phyloP scores from a whole-genome alignment of 2,797 vertebrate genomes.

The Catostomus latipinnis region DNA sequence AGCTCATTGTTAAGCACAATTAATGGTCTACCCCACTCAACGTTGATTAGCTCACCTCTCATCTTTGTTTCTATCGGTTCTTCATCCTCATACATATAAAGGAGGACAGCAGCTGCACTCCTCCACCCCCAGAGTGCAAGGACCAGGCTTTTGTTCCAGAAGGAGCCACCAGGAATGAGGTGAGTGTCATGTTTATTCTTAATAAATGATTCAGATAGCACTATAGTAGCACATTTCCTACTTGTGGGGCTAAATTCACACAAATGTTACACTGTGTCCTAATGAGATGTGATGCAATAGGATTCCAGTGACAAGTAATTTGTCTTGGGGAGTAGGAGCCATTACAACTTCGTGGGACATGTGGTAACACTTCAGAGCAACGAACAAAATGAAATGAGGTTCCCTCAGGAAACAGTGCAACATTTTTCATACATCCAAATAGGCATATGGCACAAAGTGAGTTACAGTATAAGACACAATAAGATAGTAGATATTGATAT shows the following conservation, averaged over 20 bases:
- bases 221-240: background rate
- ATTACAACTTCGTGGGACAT: too few species aligned
- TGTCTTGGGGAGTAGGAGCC: too few species aligned
- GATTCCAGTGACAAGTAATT: too few species aligned
- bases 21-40: slow-evolving; percentile 26
- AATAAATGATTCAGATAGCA: slow-evolving; percentile 2
- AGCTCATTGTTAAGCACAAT: slow-evolving; percentile 34
- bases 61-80: slow-evolving; percentile 33
- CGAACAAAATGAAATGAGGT: too few species aligned
- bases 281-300: too few species aligned
- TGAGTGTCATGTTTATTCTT: slow-evolving; percentile 52
- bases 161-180: slow-evolving; percentile 76
- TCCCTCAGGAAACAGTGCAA: too few species aligned
- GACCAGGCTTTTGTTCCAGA: slow-evolving; percentile 73
- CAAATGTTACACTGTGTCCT: too few species aligned
- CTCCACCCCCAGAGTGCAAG: slow-evolving; percentile 75
- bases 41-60: slow-evolving; percentile 30
- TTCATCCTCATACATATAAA: slow-evolving; percentile 67
- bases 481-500: too few species aligned
- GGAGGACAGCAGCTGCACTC: slow-evolving; percentile 71
- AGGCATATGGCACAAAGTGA: too few species aligned
- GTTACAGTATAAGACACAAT: too few species aligned
- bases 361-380: too few species aligned
- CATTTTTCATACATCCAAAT: too few species aligned
- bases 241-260: background rate